A percentile compares a stretch with the other conserved stretches of the same genome.
These are phyloP conservation scores for Zeugodacus cucurbitae DNA, from an alignment of 1,140 invertebrate genomes.

Conservation along the genomic window DNA sequence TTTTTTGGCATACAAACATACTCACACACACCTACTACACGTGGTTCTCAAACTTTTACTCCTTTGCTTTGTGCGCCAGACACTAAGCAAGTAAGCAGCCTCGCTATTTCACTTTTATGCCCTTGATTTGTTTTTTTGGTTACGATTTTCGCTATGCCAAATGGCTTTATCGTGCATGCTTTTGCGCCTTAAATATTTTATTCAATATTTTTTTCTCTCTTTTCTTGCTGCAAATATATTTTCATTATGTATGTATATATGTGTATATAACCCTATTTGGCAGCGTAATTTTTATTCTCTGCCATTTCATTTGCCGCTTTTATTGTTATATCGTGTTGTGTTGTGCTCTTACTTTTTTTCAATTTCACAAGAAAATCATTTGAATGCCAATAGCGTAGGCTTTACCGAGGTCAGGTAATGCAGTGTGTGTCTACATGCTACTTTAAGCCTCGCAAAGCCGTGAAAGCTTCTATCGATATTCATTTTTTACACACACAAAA, in stretches of 20 bases:
- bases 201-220: not conserved
- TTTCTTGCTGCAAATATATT: not conserved
- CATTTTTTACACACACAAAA: not conserved
- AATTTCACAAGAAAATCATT: not conserved
- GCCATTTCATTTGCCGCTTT: not conserved
- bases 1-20: not conserved
- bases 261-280: not conserved
- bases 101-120: not conserved
- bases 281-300: not conserved
- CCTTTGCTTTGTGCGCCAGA: not conserved
- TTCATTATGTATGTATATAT: not conserved
- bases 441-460: not conserved
- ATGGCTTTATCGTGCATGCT: not conserved
- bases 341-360: not conserved
- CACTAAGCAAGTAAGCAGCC: no score
- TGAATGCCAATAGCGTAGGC: not conserved
- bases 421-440: not conserved
- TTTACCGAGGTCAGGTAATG: not conserved
- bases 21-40: no score
- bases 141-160: not conserved
- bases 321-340: not conserved
- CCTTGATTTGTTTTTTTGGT: not conserved
- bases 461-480: not conserved
- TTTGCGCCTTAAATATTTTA: not conserved
- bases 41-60: not conserved